Evolutionary conservation across 2,888 invertebrate genomes (phyloP), one percentile per base, ranked within the genome.

Genomic region (Parnassius smintheus): DNA sequence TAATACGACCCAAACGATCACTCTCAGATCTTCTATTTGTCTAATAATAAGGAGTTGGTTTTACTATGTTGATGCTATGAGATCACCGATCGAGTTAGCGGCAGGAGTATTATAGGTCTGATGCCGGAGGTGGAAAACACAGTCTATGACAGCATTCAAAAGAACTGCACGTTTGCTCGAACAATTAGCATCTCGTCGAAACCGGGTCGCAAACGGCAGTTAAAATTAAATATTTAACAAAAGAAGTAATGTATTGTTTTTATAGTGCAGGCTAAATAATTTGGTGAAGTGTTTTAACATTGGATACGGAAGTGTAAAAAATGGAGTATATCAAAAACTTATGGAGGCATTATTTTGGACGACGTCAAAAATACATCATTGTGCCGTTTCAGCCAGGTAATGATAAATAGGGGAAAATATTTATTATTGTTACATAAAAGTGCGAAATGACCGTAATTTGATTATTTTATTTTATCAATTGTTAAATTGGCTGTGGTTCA

Each of bases 381-480:
- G 80, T 91, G 60, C 91, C 91, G 7, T 91, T 88, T 78, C 81
- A 85, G 69, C 91, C 91, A 83, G 89, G 91, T 91, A 82, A 71
- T 25, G 4, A 9, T 42, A 18, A 12, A 13, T 46, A 12, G 44
- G 0, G 41, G 35, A 35, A 50, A 50, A 18, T 11, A 44, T 7
- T 42, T 2, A 1, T 44, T 51, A 52, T 22, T 52, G 10, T 44
- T 2, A 11, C 8, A 44, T 44, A 44, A 11, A 44, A 44, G 44
- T 11, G 44, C 9, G 11, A 9, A 10, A 11, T 2, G 11, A 44
- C 0, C 49, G 49, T 49, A n/a, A 49, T 49, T 49, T 49, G 8
- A 13, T n/a, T 2, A 12, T 49, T 18, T 12, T n/a, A 46, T 12
- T 49, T 13, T n/a, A 41, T 50, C 67, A 66, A 72, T 72, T 71